Evolutionary conservation across 2,113 vertebrate species (phyloP), one percentile per base, ranked within the genome.

Genomic region (Pagrus major): DNA sequence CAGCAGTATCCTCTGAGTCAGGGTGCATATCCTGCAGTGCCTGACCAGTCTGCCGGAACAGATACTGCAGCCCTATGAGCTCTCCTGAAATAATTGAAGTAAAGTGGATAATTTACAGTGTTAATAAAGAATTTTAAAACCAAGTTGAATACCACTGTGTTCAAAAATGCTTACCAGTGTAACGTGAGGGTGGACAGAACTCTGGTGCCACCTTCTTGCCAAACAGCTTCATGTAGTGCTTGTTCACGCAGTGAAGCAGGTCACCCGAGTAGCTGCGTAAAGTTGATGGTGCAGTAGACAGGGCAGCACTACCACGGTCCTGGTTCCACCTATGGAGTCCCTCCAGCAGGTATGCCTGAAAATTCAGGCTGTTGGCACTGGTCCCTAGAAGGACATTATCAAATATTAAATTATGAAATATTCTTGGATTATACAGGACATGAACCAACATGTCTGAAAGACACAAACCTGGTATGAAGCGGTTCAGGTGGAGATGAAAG

Each of bases 391-490:
- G 46, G 8, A 49, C 20, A 49, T 52, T 35, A 35, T 35, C 33
- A 35, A 35, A 35, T 14, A 25, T 52, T 23, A 25, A 23, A 52
- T 52, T 52, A 52, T 12, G 3, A 52, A 52, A 25, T 52, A 52
- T 52, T 23, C 49, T 25, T 52, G 9, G n/a, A 52, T 4, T 12
- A 5, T 52, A 10, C 31, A 58, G 21, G 6, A 59, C 4, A 14
- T 35, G 9, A 59, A 59, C n/a, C n/a, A 25, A 52, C n/a, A 37
- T 21, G 56, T n/a, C 56, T 37, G 33, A 37, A 3, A 12, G 21
- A n/a, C 12, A 69, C 47, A 68, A 51, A 61, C 71, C 71, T 73
- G 71, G 56, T 33, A 72, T 72, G 29, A 72, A 61, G 20, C 31
- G 1, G 21, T 61, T 63, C 1, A 63, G 31, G 16, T 63, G 58